A percentile compares a stretch with the other conserved stretches of the same genome.
Evolutionary conservation across 2,888 invertebrate genomes (phyloP).

Genomic region (Rotaria macrura): DNA sequence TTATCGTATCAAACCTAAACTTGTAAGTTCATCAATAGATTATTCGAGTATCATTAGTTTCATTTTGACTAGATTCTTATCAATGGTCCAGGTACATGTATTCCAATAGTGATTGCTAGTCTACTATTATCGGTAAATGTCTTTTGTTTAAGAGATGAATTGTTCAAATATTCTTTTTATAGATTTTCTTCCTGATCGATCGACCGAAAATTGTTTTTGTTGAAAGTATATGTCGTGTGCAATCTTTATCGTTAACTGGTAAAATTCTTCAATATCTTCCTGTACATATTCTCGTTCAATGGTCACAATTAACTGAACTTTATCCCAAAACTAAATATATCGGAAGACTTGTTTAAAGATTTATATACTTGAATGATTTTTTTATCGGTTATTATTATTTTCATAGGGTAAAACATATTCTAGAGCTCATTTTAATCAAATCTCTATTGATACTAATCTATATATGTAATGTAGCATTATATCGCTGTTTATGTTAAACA

Average conservation of each 20-base stretch:
- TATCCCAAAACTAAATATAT: conserved; percentile 64
- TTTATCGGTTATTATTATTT: too few species aligned
- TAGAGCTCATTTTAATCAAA: too few species aligned
- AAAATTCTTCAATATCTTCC: conserved; percentile 68
- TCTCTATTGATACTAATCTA: too few species aligned
- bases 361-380: not conserved
- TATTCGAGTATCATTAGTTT: too few species aligned
- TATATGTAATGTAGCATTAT: too few species aligned
- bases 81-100: conserved; percentile 92
- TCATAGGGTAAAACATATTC: too few species aligned
- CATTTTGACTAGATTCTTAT: conserved; percentile 54
- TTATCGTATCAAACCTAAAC: conserved; percentile 62
- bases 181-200: conserved; percentile 19
- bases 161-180: not conserved
- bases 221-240: conserved; percentile 86
- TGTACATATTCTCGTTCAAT: conserved; percentile 80
- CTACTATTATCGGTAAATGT: conserved; percentile 35
- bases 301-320: conserved; percentile 64
- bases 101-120: conserved; percentile 69
- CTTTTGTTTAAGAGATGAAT: too few species aligned
- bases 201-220: conserved; percentile 64
- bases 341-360: conserved; percentile 57
- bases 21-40: conserved; percentile 48
- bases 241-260: conserved; percentile 75
- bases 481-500: too few species aligned